phyloP scores from a whole-genome alignment of 1,140 invertebrate genomes.

The Zaprionus ornatus region DNA sequence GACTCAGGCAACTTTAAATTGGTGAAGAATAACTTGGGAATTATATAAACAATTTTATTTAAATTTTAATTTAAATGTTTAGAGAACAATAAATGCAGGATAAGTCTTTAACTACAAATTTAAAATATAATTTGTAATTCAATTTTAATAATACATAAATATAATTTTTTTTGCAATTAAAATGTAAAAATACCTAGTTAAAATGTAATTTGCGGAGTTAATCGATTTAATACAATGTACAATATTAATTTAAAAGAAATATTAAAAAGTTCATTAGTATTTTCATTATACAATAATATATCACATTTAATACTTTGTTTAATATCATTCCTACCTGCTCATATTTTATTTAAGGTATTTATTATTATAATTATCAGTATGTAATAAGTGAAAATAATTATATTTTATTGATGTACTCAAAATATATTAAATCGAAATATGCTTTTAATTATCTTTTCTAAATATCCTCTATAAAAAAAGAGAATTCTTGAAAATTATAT shows the following conservation, averaged over 20 bases:
- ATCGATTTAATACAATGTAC: too few species aligned
- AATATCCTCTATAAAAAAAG: too few species aligned
- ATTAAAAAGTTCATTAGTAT: neutral
- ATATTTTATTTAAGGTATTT: neutral
- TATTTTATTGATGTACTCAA: too few species aligned
- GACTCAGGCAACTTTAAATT: neutral
- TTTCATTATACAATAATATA: neutral
- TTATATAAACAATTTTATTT: neutral
- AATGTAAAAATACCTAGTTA: neutral
- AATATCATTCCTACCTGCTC: neutral
- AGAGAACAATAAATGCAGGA: neutral
- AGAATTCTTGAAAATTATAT: too few species aligned
- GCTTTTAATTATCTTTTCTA: too few species aligned
- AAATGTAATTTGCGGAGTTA: too few species aligned
- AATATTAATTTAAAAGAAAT: neutral
- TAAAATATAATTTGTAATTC: neutral
- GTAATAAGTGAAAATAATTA: too few species aligned
- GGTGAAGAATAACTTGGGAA: neutral
- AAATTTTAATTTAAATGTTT: neutral
- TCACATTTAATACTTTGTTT: neutral
- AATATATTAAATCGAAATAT: too few species aligned
- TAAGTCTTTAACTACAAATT: neutral
- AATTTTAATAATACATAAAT: too few species aligned
- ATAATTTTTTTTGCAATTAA: too few species aligned
- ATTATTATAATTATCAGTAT: neutral